phyloP scores from a whole-genome alignment of 1,140 invertebrate species.

The Ditylenchus dipsaci region DNA sequence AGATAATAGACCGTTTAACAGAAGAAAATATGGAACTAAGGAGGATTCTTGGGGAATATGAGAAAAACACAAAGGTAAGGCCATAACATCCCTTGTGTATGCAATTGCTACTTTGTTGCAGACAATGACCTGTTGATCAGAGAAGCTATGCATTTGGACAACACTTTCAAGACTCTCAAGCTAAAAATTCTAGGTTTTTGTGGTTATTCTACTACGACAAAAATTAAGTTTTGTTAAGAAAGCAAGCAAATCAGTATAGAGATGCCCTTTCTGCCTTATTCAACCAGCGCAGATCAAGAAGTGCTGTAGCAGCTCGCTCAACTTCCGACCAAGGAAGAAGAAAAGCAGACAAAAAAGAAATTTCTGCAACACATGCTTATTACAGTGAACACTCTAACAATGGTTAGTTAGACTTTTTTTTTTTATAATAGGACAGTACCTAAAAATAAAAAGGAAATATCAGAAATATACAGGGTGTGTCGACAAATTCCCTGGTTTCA shows the following conservation, averaged over 20 bases:
- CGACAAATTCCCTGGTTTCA: too few relatives aligned
- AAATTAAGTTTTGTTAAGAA: too few relatives aligned
- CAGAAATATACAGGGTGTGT: too few relatives aligned
- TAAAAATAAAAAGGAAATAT: too few relatives aligned
- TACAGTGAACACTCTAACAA: too few relatives aligned
- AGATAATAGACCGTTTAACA: slow-evolving; percentile 37
- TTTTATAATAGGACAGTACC: too few relatives aligned
- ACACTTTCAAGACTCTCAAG: background rate
- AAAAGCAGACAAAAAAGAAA: background rate
- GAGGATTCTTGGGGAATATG: slow-evolving; percentile 30
- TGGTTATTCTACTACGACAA: background rate
- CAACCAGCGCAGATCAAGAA: background rate
- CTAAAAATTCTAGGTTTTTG: background rate
- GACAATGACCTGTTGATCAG: too few relatives aligned
- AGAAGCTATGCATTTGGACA: background rate
- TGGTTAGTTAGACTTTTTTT: too few relatives aligned
- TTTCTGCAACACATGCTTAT: background rate
- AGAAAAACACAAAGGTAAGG: slow-evolving; percentile 18
- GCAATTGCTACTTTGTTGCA: too few relatives aligned
- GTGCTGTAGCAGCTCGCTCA: background rate
- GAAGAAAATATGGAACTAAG: slow-evolving; percentile 42
- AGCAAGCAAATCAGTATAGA: slow-evolving; percentile 25
- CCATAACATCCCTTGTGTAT: too few relatives aligned
- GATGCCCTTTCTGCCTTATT: slow-evolving; percentile 14
- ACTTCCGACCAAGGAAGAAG: background rate